Conservation (phyloP, 2,797 vertebrate species). For the Ctenopoma multispine region DNA sequence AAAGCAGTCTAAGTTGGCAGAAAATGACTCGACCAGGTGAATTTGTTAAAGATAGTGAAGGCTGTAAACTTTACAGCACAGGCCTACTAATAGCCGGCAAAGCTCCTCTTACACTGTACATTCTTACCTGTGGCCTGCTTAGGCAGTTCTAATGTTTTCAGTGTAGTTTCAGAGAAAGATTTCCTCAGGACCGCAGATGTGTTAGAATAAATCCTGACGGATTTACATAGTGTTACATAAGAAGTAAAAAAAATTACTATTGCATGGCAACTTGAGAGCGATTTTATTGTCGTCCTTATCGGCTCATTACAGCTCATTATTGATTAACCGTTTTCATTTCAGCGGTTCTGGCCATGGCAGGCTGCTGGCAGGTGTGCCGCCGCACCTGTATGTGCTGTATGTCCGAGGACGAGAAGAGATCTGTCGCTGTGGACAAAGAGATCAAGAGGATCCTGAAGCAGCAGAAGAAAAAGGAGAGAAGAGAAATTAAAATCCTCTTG, state of each 20-base stretch:
- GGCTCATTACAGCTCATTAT: slow-evolving; percentile 9
- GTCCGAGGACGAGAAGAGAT: slow-evolving; percentile 81
- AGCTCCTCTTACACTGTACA: not conserved
- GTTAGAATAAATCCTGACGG: slow-evolving; percentile 4
- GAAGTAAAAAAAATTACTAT: not conserved
- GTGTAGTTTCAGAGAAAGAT: not conserved
- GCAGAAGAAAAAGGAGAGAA: slow-evolving; percentile 81
- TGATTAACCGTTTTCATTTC: slow-evolving; percentile 34
- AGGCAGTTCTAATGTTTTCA: slow-evolving; percentile 4
- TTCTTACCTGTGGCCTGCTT: not conserved
- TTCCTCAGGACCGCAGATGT: not conserved
- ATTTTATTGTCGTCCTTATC: slow-evolving; percentile 1
- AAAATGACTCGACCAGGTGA: not conserved
- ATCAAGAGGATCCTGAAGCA: slow-evolving; percentile 81
- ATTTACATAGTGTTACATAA: not conserved
- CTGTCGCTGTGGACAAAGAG: slow-evolving; percentile 79
- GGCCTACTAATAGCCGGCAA: too few relatives aligned
- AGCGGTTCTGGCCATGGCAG: slow-evolving; percentile 71
- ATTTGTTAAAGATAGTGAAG: not conserved
- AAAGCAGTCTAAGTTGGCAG: not conserved
- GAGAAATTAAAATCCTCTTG: slow-evolving; percentile 85
- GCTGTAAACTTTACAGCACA: too few relatives aligned
- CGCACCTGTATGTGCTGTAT: slow-evolving; percentile 80
- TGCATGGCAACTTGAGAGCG: not conserved
- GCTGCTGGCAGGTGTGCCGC: slow-evolving; percentile 71